phyloP scores from a whole-genome alignment of 2,797 vertebrate genomes.

The Agapornis canus region DNA sequence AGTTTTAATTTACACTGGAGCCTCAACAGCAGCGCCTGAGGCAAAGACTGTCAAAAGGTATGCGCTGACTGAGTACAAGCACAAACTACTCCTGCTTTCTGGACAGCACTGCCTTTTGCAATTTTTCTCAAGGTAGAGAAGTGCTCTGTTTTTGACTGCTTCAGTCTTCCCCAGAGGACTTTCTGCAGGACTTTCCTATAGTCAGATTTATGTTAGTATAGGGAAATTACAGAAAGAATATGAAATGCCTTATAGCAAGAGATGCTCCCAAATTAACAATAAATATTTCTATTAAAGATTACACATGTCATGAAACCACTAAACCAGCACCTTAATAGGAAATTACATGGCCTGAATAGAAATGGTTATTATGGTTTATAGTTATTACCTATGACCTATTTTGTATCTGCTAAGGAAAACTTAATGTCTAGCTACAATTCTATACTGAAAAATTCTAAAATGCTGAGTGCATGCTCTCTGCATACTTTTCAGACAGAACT shows the following conservation, averaged over 20 bases:
- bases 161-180: slow-evolving; percentile 7
- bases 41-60: slow-evolving; percentile 34
- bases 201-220: slow-evolving; percentile 4
- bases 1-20: slow-evolving; percentile 17
- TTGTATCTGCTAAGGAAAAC: slow-evolving; percentile 15
- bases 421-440: not conserved
- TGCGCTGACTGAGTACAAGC: not conserved
- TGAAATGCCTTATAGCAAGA: not conserved
- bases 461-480: not conserved
- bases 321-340: not conserved
- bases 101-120: not conserved
- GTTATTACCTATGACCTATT: slow-evolving; percentile 37
- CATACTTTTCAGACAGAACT: not conserved
- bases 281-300: slow-evolving; percentile 45
- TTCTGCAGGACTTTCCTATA: not conserved
- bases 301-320: not conserved
- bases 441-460: not conserved
- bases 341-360: slow-evolving; percentile 1
- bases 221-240: not conserved
- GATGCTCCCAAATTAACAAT: slow-evolving; percentile 22
- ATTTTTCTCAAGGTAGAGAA: slow-evolving; percentile 14
- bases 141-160: slow-evolving; percentile 11
- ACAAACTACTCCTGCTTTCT: not conserved
- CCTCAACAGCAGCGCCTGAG: not conserved
- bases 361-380: slow-evolving; percentile 19